phyloP scores from a whole-genome alignment of 2,113 vertebrate genomes.

The Casuarius casuarius region DNA sequence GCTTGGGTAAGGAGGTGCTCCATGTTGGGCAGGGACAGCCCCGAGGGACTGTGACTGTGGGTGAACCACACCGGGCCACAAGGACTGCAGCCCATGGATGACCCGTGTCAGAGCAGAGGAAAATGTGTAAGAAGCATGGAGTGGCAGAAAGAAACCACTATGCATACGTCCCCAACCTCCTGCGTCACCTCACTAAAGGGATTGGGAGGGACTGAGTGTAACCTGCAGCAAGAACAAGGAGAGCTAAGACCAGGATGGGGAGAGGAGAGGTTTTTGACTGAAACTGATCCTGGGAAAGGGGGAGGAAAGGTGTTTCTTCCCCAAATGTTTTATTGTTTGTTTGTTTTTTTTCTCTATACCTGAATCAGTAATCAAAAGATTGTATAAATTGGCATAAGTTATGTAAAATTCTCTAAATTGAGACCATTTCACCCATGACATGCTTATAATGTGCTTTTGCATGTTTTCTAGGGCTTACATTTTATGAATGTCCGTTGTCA shows the following conservation, averaged over 20 bases:
- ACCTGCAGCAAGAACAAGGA: not conserved
- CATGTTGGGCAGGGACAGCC: not conserved
- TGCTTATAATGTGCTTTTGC: not conserved
- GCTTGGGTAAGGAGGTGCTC: not conserved
- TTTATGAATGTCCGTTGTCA: not conserved
- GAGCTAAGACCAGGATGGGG: not conserved
- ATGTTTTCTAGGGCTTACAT: not conserved
- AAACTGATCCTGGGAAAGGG: not conserved
- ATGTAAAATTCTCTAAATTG: not conserved
- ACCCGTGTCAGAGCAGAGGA: not conserved
- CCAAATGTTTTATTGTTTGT: not conserved
- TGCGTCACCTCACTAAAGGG: not conserved
- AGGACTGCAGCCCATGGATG: not conserved
- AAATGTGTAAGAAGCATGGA: not conserved
- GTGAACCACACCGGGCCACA: not conserved
- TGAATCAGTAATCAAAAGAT: not conserved
- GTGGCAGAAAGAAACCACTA: not conserved
- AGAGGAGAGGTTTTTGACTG: not conserved
- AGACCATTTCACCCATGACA: not conserved
- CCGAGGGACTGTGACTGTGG: not conserved
- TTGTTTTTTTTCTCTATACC: not conserved
- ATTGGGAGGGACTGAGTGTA: not conserved
- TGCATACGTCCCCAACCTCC: fast-evolving
- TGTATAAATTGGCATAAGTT: not conserved
- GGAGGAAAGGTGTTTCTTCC: not conserved